Percentiles rank a stretch among this genome's conserved stretches.
phyloP scores from a whole-genome alignment of 2,113 vertebrate species.

The Chloropsis hardwickii region DNA sequence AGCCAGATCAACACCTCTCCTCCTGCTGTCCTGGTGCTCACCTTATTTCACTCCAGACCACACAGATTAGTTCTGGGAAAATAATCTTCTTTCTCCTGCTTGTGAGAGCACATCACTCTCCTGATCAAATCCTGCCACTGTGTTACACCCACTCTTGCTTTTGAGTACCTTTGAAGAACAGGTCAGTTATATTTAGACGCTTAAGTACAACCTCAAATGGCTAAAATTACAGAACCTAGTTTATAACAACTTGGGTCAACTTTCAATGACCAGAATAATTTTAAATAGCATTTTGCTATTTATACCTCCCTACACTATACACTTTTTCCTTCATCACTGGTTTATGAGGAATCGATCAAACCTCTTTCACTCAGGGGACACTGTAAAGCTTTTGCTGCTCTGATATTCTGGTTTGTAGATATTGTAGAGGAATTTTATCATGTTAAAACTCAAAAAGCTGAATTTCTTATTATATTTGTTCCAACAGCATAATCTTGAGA shows the following conservation, averaged over 20 bases:
- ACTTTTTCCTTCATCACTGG: neutral
- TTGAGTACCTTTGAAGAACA: conserved; percentile 5
- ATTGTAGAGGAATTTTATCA: neutral
- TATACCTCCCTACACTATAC: neutral
- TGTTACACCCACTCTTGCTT: neutral
- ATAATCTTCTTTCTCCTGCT: neutral
- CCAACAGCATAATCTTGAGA: neutral
- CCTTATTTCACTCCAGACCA: neutral
- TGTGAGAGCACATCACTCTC: neutral
- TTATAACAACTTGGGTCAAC: neutral
- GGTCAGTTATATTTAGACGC: conserved; percentile 30
- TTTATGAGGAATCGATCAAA: neutral
- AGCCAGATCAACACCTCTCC: neutral
- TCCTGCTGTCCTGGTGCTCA: neutral
- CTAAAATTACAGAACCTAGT: conserved; percentile 14
- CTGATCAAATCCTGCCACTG: neutral
- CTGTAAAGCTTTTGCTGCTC: neutral
- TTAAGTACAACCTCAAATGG: neutral
- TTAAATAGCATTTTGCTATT: conserved; percentile 8
- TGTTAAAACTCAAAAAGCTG: neutral
- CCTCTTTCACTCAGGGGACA: neutral
- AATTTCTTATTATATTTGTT: neutral
- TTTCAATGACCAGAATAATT: conserved; percentile 32
- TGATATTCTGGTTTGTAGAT: neutral
- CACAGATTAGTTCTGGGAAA: neutral